Percentiles rank a stretch among this genome's conserved stretches.
Conservation (phyloP, 2,113 vertebrate species). For the Lycaon pictus region DNA sequence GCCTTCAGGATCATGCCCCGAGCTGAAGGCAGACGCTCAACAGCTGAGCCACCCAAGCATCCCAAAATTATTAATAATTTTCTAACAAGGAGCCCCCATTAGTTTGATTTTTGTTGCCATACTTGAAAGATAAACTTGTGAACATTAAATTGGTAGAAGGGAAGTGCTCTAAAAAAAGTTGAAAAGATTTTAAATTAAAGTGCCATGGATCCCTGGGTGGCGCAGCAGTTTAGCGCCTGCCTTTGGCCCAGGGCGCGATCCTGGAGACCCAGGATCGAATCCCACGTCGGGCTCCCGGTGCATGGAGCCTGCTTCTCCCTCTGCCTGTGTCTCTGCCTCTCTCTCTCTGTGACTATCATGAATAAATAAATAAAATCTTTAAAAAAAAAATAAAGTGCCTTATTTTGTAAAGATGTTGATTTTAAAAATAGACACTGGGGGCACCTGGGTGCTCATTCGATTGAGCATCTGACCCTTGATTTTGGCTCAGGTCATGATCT, state of each 20-base stretch:
- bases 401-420: neutral
- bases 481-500: neutral
- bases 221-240: too few species aligned
- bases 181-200: slow-evolving; percentile 35
- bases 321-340: too few species aligned
- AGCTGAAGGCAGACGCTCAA: too few species aligned
- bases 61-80: neutral
- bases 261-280: too few species aligned
- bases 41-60: too few species aligned
- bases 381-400: neutral
- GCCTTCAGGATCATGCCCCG: too few species aligned
- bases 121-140: neutral
- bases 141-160: neutral
- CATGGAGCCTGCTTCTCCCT: too few species aligned
- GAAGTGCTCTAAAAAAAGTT: neutral
- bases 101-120: neutral
- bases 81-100: neutral
- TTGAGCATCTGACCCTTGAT: neutral
- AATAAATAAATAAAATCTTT: too few species aligned
- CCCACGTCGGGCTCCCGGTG: too few species aligned
- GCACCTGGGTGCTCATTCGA: neutral
- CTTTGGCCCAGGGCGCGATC: too few species aligned
- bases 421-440: neutral
- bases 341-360: too few species aligned
- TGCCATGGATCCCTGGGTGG: too few species aligned